Evolutionary conservation across 2,888 invertebrate genomes (phyloP).

Genomic region (Limnephilus rhombicus): DNA sequence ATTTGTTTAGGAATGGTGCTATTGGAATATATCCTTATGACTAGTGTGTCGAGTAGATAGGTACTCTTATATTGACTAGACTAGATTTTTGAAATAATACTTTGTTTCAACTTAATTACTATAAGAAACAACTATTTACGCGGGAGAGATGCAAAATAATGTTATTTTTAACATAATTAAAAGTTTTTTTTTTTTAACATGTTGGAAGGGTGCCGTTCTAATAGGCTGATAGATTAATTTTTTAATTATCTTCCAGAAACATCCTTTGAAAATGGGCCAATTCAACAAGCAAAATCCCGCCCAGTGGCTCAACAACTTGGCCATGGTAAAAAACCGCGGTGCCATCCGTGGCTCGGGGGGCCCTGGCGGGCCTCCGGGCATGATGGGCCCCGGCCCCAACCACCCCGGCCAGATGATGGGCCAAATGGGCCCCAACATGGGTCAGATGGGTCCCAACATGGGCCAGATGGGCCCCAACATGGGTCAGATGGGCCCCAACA

Average conservation of each 20-base stretch:
- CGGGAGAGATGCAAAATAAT: no score
- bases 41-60: no score
- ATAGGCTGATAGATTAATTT: conserved; percentile 2
- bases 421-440: conserved; percentile 73
- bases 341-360: conserved; percentile 77
- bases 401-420: conserved; percentile 70
- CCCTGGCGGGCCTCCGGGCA: conserved; percentile 68
- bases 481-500: conserved; percentile 73
- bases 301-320: conserved; percentile 88
- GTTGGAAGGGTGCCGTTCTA: neutral
- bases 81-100: no score
- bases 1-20: no score
- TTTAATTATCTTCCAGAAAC: conserved; percentile 82
- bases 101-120: no score
- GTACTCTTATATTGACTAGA: no score
- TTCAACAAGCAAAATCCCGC: conserved; percentile 90
- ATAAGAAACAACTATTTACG: no score
- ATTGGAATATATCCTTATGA: no score
- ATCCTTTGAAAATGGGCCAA: conserved; percentile 93
- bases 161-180: no score
- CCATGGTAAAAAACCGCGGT: conserved; percentile 86
- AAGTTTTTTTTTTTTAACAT: neutral
- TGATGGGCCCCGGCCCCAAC: conserved; percentile 67
- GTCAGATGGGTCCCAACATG: conserved; percentile 71
- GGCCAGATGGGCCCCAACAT: conserved; percentile 72